phyloP scores from a whole-genome alignment of 2,113 vertebrate species.

The Morone saxatilis region DNA sequence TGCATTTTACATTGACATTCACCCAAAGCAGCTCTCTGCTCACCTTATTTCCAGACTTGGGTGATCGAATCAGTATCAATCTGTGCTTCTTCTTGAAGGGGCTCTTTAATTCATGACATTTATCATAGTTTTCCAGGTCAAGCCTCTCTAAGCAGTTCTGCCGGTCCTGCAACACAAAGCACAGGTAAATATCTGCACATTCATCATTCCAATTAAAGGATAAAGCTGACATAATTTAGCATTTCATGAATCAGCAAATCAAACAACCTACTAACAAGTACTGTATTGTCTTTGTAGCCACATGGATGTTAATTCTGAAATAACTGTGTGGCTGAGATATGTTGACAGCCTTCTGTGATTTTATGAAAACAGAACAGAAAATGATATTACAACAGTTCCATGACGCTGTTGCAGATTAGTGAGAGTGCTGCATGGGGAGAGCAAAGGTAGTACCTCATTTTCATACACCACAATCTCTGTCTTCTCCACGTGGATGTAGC shows the following conservation, averaged over 20 bases:
- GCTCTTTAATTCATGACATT: constrained; percentile 92
- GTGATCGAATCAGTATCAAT: constrained; percentile 89
- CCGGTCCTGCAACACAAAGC: constrained; percentile 85
- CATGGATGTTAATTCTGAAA: background rate
- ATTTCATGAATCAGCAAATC: background rate
- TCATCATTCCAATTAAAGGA: background rate
- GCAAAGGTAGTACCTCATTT: constrained; percentile 87
- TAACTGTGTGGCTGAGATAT: background rate
- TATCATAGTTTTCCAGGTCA: constrained; percentile 93
- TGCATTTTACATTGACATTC: background rate
- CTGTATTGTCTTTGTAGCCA: background rate
- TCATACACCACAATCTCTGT: constrained; percentile 90
- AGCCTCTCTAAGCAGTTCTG: constrained; percentile 92
- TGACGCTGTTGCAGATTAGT: background rate
- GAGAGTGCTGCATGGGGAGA: background rate
- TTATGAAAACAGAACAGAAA: background rate
- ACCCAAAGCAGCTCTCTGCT: constrained; percentile 32
- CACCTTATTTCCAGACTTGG: constrained; percentile 91
- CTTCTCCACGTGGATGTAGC: constrained; percentile 91
- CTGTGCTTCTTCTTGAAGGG: constrained; percentile 91
- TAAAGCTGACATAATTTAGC: background rate
- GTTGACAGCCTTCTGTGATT: background rate
- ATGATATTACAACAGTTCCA: background rate
- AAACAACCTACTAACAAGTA: too few species aligned
- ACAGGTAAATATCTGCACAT: background rate